These are phyloP conservation scores for Poeciliopsis gracilis DNA, from an alignment of 2,797 vertebrate species.

Conservation along the genomic window DNA sequence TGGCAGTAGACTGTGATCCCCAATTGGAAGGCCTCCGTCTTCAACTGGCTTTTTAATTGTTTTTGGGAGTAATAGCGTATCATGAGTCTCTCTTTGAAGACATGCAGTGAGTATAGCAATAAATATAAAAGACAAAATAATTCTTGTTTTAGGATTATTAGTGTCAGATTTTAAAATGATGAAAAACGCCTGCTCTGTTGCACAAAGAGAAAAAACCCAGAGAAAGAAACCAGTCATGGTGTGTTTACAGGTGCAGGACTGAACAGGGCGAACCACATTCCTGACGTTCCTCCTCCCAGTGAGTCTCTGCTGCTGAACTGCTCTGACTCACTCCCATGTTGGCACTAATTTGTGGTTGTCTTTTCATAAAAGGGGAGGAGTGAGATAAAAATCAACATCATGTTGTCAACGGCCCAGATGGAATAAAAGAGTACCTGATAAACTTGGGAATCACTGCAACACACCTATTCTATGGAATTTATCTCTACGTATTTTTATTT, in stretches of 20 bases:
- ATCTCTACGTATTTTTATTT: constrained; percentile 2
- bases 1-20: not conserved
- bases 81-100: not conserved
- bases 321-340: not conserved
- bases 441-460: not conserved
- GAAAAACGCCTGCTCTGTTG: not conserved
- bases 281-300: constrained; percentile 12
- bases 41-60: constrained; percentile 3
- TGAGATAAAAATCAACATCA: not conserved
- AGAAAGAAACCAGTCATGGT: not conserved
- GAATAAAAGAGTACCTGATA: not conserved
- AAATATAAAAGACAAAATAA: not conserved
- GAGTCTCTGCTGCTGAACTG: not conserved
- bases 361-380: not conserved
- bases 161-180: not conserved
- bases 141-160: not conserved
- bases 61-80: not conserved
- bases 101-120: not conserved
- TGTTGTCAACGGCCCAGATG: not conserved
- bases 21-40: not conserved
- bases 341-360: not conserved
- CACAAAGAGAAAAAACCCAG: not conserved
- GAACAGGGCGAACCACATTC: constrained; percentile 5
- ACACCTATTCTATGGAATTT: constrained; percentile 5
- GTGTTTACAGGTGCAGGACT: not conserved